A percentile compares a stretch with the other conserved stretches of the same genome.
Evolutionary conservation across 2,113 vertebrate species (phyloP).

Genomic region (Lamprotornis superbus): DNA sequence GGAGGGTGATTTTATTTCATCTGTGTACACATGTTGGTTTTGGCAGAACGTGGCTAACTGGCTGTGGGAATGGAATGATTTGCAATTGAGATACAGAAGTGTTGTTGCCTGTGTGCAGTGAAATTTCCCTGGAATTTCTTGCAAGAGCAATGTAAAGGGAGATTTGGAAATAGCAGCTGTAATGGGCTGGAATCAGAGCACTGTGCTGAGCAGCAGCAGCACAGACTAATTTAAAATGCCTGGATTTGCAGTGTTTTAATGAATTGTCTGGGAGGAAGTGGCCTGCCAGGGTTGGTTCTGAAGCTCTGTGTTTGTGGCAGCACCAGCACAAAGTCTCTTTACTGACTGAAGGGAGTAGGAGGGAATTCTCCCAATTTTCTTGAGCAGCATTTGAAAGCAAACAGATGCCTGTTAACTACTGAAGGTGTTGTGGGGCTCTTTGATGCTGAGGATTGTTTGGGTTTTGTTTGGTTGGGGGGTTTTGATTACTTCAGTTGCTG

Average conservation of each 20-base stretch:
- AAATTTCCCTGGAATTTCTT: neutral
- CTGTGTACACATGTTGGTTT: neutral
- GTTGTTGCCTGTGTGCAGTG: neutral
- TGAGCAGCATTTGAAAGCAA: neutral
- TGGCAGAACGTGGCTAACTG: neutral
- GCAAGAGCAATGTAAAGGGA: neutral
- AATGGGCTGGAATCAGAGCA: neutral
- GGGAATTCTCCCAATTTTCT: neutral
- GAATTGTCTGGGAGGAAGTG: neutral
- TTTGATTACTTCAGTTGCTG: neutral
- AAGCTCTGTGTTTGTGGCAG: neutral
- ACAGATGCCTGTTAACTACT: rapidly evolving
- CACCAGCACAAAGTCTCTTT: neutral
- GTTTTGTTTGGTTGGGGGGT: neutral
- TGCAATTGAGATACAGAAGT: neutral
- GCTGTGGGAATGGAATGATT: neutral
- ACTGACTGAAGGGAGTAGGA: neutral
- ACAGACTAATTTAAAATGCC: neutral
- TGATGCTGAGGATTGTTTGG: neutral
- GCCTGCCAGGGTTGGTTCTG: neutral
- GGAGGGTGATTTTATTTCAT: neutral
- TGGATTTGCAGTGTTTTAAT: neutral
- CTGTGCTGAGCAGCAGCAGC: neutral
- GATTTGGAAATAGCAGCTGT: neutral
- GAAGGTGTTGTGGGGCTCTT: neutral